Percentiles rank a stretch among this genome's conserved stretches.
phyloP scores from a whole-genome alignment of 2,888 invertebrate genomes.

The Branchellion lobata region DNA sequence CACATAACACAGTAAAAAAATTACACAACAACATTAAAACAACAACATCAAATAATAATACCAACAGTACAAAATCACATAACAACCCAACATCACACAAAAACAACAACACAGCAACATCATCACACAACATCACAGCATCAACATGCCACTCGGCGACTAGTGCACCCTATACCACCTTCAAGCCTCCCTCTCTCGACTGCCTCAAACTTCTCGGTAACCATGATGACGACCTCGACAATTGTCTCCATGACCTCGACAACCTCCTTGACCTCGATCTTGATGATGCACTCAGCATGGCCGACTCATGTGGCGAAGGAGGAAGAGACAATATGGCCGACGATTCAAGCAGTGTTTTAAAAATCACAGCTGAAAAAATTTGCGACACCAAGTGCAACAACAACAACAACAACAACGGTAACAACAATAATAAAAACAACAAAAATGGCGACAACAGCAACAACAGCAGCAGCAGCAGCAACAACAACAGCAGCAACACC shows the following conservation, averaged over 20 bases:
- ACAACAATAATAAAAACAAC: neutral
- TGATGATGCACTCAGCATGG: slow-evolving; percentile 14
- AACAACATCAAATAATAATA: neutral
- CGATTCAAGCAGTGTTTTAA: too few species aligned
- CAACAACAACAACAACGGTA: too few species aligned
- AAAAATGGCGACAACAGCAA: neutral
- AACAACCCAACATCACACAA: neutral
- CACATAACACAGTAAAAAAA: neutral
- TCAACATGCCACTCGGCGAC: neutral
- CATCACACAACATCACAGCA: slow-evolving; percentile 20
- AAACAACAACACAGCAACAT: slow-evolving; percentile 2
- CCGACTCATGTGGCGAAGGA: too few species aligned
- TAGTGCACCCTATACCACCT: neutral
- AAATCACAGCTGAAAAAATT: too few species aligned
- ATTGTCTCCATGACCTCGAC: slow-evolving; percentile 32
- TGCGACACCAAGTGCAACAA: too few species aligned
- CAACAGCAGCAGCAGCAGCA: neutral
- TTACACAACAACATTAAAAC: neutral
- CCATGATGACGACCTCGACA: neutral
- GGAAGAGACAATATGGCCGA: too few species aligned
- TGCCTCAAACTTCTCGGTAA: neutral
- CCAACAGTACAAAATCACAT: neutral
- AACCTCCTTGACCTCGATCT: slow-evolving; percentile 23
- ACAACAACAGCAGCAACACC: neutral
- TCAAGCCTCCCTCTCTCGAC: neutral